Evolutionary conservation across 2,888 invertebrate species (phyloP).

Genomic region (Nesidiocoris tenuis): DNA sequence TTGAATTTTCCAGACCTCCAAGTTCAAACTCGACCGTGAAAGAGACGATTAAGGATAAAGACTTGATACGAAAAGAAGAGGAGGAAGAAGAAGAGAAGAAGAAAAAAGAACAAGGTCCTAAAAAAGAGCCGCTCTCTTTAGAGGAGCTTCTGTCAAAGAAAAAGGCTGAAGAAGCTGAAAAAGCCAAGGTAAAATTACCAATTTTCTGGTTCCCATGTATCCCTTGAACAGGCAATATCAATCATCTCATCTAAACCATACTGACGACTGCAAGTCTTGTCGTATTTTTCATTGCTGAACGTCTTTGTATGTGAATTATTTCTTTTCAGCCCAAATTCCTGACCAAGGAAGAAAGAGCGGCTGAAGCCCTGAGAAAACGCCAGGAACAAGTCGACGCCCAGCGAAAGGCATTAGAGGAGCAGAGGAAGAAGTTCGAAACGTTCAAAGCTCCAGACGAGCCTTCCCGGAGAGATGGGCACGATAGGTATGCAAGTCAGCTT

Average conservation of each 20-base stretch:
- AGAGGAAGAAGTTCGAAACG: conserved; percentile 63
- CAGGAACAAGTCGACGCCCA: conserved; percentile 85
- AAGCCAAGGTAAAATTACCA: conserved; percentile 82
- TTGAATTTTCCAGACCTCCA: conserved; percentile 41
- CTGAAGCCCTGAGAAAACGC: conserved; percentile 82
- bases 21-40: conserved; percentile 53
- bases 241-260: too few relatives aligned
- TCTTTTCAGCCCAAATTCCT: conserved; percentile 80
- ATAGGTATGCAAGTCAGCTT: conserved; percentile 52
- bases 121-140: conserved; percentile 85
- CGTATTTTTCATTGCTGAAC: too few relatives aligned
- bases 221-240: too few relatives aligned
- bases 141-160: conserved; percentile 95
- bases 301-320: too few relatives aligned
- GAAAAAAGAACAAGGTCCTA: conserved; percentile 52
- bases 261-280: too few relatives aligned
- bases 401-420: conserved; percentile 69
- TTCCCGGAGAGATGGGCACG: conserved; percentile 49
- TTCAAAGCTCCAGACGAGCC: conserved; percentile 54
- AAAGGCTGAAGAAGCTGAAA: conserved; percentile 91
- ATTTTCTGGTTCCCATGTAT: too few relatives aligned
- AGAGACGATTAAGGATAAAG: conserved; percentile 50
- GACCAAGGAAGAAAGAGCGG: conserved; percentile 91
- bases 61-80: conserved; percentile 38
- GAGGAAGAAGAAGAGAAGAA: conserved; percentile 51